A percentile compares a stretch with the other conserved stretches of the same genome.
These are phyloP conservation scores for Epizoanthus ramosus DNA, from an alignment of 92 coral and sea anemone species.

Conservation along the genomic window DNA sequence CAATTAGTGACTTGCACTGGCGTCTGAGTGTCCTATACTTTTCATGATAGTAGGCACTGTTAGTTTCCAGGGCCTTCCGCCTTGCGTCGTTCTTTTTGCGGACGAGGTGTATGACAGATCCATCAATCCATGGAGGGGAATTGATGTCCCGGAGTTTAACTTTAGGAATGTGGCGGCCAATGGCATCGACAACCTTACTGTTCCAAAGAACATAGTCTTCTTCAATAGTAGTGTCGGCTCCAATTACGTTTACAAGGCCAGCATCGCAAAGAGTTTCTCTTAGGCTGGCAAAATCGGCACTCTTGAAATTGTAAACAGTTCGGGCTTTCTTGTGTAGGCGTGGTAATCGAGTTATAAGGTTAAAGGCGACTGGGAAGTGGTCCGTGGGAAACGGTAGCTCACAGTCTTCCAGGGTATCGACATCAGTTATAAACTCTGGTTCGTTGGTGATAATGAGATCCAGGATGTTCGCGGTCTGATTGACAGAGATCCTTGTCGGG, in stretches of 20 bases:
- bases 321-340: constrained; percentile 3
- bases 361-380: constrained; percentile 27
- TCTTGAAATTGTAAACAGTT: constrained; percentile 44
- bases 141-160: constrained; percentile 24
- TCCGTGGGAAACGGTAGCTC: constrained; percentile 17
- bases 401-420: constrained; percentile 7
- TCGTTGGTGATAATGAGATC: constrained; percentile 41
- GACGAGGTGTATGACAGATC: constrained; percentile 8
- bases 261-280: constrained; percentile 18
- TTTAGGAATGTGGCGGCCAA: constrained; percentile 2
- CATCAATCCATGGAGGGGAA: constrained; percentile 36
- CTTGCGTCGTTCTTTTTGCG: constrained; percentile 14
- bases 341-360: constrained; percentile 29
- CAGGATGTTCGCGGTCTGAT: constrained; percentile 18
- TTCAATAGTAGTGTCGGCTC: too few relatives aligned
- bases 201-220: constrained; percentile 18
- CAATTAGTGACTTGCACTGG: too few relatives aligned
- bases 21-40: too few relatives aligned
- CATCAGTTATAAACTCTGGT: constrained; percentile 34
- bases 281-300: constrained; percentile 29
- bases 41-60: too few relatives aligned
- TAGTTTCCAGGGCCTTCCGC: not conserved
- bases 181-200: not conserved
- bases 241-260: constrained; percentile 2
- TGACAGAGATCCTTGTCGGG: constrained; percentile 3